Evolutionary conservation across 2,113 vertebrate species (phyloP), one percentile per base, ranked within the genome.

Genomic region (Urocitellus parryii): DNA sequence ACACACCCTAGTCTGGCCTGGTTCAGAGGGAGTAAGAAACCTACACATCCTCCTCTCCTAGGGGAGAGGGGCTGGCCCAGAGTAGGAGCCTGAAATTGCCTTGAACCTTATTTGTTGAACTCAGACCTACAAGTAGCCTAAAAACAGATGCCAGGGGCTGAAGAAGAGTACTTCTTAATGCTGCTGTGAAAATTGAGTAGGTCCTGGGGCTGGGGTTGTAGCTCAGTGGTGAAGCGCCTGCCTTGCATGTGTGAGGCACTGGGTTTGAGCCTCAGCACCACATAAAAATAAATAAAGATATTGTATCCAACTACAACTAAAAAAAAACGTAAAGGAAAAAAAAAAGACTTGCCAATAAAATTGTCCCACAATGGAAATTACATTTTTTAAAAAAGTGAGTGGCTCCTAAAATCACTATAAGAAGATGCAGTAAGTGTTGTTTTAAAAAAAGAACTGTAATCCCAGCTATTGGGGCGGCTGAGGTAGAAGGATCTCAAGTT

Each of bases 381-480:
- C 8, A 45, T 45, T 45, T 45, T 45, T 45, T 45, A 1, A 45
- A 45, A 45, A 94, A 27, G 90, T 95, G 76, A 94, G 27, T 70
- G n/a, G 39, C 34, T 90, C 94, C 72, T 93, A 58, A 84, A 96
- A 91, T 80, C 87, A 96, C 42, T 58, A 78, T 74, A 92, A 73
- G 63, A 63, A 82, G 37, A 80, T 27, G 58, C 74, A 95, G 89
- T 78, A 88, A 67, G 56, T 79, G 86, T 61, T 93, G 61, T 81
- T 97, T 77, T 70, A 34, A 67, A 32, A 67, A 13, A 67, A 67
- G 29, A 67, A 67, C 29, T 68, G 29, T 68, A 68, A 68, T 68
- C 12, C 13, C 29, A 16, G 29, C 32, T 32, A 29, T 4, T 32
- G 13, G 5, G 29, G 45, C 34, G 3, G 63, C 63, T 29, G 27